Base-by-base conservation (phyloP, 2,113 vertebrate species). In the Orcinus orca region DNA sequence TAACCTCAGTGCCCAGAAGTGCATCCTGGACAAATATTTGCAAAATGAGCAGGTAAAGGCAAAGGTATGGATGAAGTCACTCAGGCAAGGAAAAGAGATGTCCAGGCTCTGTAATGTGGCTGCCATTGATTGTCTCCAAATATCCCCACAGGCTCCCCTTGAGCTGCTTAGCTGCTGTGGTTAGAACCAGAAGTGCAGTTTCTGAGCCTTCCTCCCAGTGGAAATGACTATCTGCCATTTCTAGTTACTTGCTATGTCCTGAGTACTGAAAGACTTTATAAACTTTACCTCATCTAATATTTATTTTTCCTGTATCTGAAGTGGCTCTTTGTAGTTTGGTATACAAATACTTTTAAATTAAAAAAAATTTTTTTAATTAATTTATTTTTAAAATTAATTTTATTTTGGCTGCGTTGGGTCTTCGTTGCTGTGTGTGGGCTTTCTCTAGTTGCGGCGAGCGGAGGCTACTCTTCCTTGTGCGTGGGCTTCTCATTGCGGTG, bases 11-110 rank as follows among this genome's bases (percentile, higher is more conserved):
- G n/a, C 67, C 62, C 76, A 68, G 85, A 96, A 95, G 80, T 93
- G 38, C 81, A 44, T 96, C 70, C 71, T 95, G 76, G 80, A 81
- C 13, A 76, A 63, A 85, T 96, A 83, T n/a, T 90, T 96, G 90
- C 97, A 70, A 96, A 93, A 96, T 73, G 74, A 92, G 31, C 88
- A 74, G 83, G 31, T 94, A 86, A 90, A 96, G 65, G 60, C 88
- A 95, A 96, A 91, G 86, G 63, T 80, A 85, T 88, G 81, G 44
- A 88, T 94, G 76, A 90, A 94, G 88, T 90, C 65, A 88, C 41
- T 93, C 41, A 95, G 86, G 77, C 81, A 93, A 94, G 53, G 92
- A 73, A 85, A 82, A 58, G 50, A 92, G n/a, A 47, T 58, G 62
- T 9, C 5, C 33, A 68, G 33, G 36, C 58, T 86, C 4, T 74